These are phyloP conservation scores for Ptychoptera albimana DNA, from an alignment of 2,888 invertebrate species.

Conservation along the genomic window DNA sequence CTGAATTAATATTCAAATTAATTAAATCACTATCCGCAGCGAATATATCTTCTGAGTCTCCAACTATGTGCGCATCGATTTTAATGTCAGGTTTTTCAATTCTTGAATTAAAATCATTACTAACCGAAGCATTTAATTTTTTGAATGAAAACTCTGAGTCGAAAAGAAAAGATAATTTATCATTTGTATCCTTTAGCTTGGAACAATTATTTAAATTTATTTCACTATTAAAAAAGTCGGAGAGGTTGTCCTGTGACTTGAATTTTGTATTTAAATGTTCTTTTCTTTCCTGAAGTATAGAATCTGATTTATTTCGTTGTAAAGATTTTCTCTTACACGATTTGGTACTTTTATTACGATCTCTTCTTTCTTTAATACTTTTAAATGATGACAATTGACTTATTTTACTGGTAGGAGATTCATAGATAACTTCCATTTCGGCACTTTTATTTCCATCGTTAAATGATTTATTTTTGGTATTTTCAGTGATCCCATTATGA, in stretches of 20 bases:
- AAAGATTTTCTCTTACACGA: constrained; percentile 11
- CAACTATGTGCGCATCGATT: no score
- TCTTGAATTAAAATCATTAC: not conserved
- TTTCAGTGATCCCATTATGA: not conserved
- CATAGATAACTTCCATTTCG: constrained; percentile 18
- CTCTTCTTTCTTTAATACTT: constrained; percentile 2
- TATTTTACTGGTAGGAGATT: constrained; percentile 19
- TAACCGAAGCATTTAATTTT: not conserved
- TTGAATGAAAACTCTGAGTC: no score
- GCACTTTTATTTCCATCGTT: constrained; percentile 1
- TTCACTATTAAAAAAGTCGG: constrained; percentile 22
- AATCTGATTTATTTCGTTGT: constrained; percentile 16
- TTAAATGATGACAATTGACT: not conserved
- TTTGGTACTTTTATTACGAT: constrained; percentile 5
- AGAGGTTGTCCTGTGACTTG: constrained; percentile 13
- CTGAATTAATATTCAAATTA: no score
- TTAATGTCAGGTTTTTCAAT: not conserved
- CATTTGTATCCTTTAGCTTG: not conserved
- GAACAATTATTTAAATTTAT: constrained; percentile 13
- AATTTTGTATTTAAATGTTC: not conserved
- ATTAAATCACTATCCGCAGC: no score
- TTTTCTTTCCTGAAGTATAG: constrained; percentile 11
- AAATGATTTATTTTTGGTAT: constrained; percentile 2
- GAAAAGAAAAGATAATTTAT: no score
- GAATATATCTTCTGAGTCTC: no score